Percentiles rank a stretch among this genome's conserved stretches.
These are phyloP conservation scores for Dynastes grantii DNA, from an alignment of 2,888 invertebrate genomes.

Conservation along the genomic window DNA sequence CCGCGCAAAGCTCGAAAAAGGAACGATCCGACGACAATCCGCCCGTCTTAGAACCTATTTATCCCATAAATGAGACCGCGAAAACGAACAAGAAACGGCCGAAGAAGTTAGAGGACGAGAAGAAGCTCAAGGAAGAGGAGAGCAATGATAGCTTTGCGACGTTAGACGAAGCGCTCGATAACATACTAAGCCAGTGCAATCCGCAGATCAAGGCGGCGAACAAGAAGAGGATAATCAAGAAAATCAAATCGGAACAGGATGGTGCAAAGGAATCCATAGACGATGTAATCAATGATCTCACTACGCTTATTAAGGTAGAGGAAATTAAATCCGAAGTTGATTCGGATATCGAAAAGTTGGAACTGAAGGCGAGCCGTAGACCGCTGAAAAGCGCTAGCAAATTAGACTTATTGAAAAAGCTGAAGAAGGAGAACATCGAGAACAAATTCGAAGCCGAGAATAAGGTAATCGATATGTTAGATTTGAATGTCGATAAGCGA, in stretches of 20 bases:
- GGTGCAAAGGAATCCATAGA: conserved; percentile 60
- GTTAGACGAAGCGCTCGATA: conserved; percentile 56
- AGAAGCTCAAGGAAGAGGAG: conserved; percentile 55
- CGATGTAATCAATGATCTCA: conserved; percentile 67
- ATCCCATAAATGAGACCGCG: conserved; percentile 61
- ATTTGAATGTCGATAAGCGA: conserved; percentile 66
- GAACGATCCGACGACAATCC: conserved; percentile 56
- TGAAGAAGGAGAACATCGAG: conserved; percentile 66
- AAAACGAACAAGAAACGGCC: conserved; percentile 56
- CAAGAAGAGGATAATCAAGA: conserved; percentile 53
- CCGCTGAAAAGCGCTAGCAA: conserved; percentile 28
- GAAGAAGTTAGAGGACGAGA: conserved; percentile 53
- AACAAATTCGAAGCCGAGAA: conserved; percentile 64
- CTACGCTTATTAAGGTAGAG: conserved; percentile 61
- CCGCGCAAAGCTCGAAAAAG: conserved; percentile 55
- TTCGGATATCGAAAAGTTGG: conserved; percentile 62
- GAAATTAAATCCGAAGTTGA: conserved; percentile 63
- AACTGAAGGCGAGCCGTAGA: conserved; percentile 48
- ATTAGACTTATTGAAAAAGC: conserved; percentile 60
- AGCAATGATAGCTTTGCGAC: conserved; percentile 36
- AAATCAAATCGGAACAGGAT: conserved; percentile 54
- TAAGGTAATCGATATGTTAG: conserved; percentile 68
- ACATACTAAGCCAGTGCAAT: conserved; percentile 53
- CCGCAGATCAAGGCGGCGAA: conserved; percentile 52
- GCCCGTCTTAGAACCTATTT: conserved; percentile 66